A percentile compares a stretch with the other conserved stretches of the same genome.
These are phyloP conservation scores for Hassar affinis DNA, from an alignment of 2,113 vertebrate genomes.

Conservation along the genomic window DNA sequence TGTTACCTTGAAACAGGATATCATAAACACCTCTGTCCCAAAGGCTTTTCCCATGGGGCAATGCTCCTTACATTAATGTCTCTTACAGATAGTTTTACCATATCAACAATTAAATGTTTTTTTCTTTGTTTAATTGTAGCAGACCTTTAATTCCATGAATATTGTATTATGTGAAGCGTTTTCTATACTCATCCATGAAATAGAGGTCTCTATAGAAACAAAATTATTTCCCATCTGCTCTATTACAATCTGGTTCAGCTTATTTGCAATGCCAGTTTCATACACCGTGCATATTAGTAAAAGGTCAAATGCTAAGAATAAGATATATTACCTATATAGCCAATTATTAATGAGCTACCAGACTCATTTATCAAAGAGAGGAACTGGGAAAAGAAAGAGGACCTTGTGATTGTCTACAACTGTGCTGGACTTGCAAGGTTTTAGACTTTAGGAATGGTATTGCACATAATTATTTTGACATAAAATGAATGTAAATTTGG, in stretches of 20 bases:
- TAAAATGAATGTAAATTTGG: neutral
- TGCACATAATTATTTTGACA: neutral
- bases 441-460: neutral
- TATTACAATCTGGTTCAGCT: neutral
- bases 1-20: neutral
- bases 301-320: slow-evolving; percentile 21
- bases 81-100: too few relatives aligned
- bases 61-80: neutral
- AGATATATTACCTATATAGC: slow-evolving; percentile 36
- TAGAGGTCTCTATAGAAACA: neutral
- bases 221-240: neutral
- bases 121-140: neutral
- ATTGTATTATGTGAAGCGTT: neutral
- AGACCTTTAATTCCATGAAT: neutral
- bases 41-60: neutral
- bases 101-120: too few relatives aligned
- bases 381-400: slow-evolving; percentile 7
- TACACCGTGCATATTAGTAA: slow-evolving; percentile 19
- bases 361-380: slow-evolving; percentile 36
- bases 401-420: neutral
- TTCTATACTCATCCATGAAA: neutral
- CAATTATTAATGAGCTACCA: slow-evolving; percentile 28
- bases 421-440: neutral
- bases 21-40: neutral
- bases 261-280: neutral